phyloP scores from a whole-genome alignment of 2,113 vertebrate genomes.

The Prietella phreatophila region DNA sequence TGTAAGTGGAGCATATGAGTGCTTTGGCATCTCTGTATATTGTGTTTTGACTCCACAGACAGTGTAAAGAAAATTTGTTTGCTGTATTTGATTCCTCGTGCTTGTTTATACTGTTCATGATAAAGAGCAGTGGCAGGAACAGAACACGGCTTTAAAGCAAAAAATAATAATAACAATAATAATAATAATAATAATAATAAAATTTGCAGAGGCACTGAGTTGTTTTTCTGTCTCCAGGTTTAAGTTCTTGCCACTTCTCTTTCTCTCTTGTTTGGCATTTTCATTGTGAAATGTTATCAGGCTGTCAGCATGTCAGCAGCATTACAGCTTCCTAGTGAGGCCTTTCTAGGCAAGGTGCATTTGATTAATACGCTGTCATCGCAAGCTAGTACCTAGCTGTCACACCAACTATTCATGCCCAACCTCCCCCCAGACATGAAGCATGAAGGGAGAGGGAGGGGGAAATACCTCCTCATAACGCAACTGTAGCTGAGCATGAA shows the following conservation, averaged over 20 bases:
- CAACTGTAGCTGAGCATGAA: slow-evolving; percentile 17
- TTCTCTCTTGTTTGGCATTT: slow-evolving; percentile 48
- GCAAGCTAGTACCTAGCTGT: slow-evolving; percentile 21
- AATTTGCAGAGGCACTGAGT: neutral
- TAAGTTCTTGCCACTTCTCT: slow-evolving; percentile 1
- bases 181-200: neutral
- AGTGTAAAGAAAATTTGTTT: neutral
- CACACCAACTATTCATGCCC: slow-evolving; percentile 40
- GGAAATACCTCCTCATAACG: slow-evolving; percentile 18
- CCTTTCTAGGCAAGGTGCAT: neutral
- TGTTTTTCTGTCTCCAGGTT: neutral
- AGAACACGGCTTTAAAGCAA: neutral
- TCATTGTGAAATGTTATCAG: slow-evolving; percentile 43
- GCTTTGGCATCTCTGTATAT: neutral
- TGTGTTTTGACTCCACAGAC: slow-evolving; percentile 22
- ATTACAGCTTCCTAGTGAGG: slow-evolving; percentile 14
- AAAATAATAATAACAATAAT: neutral
- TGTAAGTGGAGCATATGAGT: neutral
- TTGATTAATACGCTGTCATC: slow-evolving; percentile 48
- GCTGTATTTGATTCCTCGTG: neutral
- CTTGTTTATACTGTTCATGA: slow-evolving; percentile 23
- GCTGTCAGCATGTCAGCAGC: slow-evolving; percentile 42
- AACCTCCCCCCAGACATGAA: neutral
- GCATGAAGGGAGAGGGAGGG: neutral
- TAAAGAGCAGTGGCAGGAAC: slow-evolving; percentile 10